phyloP scores from a whole-genome alignment of 2,888 invertebrate species.

The Branchipolynoe longqiensis region DNA sequence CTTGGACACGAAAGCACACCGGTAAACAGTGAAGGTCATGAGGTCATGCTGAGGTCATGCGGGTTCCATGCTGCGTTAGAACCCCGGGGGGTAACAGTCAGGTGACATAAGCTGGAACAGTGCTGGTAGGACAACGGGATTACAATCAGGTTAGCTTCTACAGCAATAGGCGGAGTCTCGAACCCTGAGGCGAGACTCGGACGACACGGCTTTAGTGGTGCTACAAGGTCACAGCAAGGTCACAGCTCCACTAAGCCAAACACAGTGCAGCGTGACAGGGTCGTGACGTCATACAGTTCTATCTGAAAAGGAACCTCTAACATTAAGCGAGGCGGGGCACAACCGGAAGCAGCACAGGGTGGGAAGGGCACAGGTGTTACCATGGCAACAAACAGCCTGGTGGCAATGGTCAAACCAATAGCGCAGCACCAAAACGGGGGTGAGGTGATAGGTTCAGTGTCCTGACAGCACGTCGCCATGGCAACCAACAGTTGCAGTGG shows the following conservation, averaged over 20 bases:
- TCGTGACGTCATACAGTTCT: neutral
- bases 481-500: neutral
- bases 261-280: neutral
- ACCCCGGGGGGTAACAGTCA: neutral
- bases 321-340: neutral
- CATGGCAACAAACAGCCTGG: conserved; percentile 19
- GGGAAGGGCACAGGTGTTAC: neutral
- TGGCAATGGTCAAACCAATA: too few species aligned
- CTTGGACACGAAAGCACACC: too few species aligned
- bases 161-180: conserved; percentile 21
- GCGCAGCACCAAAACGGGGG: too few species aligned
- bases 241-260: conserved; percentile 18
- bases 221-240: conserved; percentile 47
- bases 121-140: neutral
- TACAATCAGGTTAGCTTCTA: neutral
- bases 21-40: too few species aligned
- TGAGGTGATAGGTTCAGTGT: neutral
- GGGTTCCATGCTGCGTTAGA: conserved; percentile 45
- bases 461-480: neutral
- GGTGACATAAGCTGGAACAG: conserved; percentile 23
- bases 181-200: conserved; percentile 37
- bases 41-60: conserved; percentile 13
- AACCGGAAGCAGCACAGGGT: conserved; percentile 32
- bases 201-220: conserved; percentile 18
- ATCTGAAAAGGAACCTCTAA: conserved; percentile 40